Percentiles rank a stretch among this genome's conserved stretches.
phyloP scores from a whole-genome alignment of 2,888 invertebrate genomes.

The Platycnemis pennipes region DNA sequence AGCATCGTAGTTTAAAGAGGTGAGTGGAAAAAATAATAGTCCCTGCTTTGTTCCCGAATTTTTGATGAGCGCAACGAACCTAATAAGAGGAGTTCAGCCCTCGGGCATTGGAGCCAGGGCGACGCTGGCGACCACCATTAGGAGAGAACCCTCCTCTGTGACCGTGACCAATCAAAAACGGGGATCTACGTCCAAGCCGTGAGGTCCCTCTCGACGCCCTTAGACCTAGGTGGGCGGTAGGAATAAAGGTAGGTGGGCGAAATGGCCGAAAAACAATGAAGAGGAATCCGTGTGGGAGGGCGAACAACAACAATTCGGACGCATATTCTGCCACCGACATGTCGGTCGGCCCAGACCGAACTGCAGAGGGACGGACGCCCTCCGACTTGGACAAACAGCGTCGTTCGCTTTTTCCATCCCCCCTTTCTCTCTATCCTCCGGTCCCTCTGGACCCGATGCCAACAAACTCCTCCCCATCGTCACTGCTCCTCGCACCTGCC shows the following conservation, averaged over 20 bases:
- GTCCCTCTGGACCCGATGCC: neutral
- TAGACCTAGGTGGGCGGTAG: too few species aligned
- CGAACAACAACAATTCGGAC: neutral
- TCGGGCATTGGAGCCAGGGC: too few species aligned
- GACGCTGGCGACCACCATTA: too few species aligned
- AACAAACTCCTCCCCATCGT: neutral
- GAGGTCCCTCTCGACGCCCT: too few species aligned
- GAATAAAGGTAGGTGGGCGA: neutral
- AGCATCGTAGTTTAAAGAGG: too few species aligned
- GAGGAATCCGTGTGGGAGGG: neutral
- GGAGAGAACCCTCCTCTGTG: too few species aligned
- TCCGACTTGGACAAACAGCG: neutral
- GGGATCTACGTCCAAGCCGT: too few species aligned
- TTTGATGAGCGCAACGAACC: too few species aligned
- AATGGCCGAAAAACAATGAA: neutral
- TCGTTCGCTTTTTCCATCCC: neutral
- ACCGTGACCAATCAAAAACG: too few species aligned
- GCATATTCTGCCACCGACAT: neutral
- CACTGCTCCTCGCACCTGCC: neutral
- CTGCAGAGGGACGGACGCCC: neutral
- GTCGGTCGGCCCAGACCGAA: neutral
- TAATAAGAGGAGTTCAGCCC: too few species aligned
- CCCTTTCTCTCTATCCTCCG: neutral
- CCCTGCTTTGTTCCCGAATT: too few species aligned
- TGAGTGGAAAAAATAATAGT: too few species aligned